Evolutionary conservation across 2,113 vertebrate species (phyloP).

Genomic region (Poicephalus gulielmi): DNA sequence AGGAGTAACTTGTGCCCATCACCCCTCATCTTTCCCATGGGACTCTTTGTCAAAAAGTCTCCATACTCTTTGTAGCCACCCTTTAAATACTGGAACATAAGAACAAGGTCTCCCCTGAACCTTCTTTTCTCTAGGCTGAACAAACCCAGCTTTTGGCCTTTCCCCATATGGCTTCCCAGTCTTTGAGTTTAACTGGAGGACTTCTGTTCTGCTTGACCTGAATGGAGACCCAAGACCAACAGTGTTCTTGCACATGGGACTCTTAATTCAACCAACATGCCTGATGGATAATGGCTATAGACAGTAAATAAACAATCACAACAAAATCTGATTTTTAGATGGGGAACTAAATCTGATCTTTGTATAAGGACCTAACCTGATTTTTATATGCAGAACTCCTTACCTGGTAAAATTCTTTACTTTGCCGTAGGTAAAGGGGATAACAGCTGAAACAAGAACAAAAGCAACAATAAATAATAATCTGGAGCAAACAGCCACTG

Average conservation of each 20-base stretch:
- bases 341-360: background rate
- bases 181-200: background rate
- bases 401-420: background rate
- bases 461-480: background rate
- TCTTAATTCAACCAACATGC: background rate
- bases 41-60: background rate
- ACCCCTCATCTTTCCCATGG: background rate
- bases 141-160: background rate
- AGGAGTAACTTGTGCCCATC: background rate
- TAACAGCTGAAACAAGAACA: background rate
- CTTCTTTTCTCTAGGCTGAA: background rate
- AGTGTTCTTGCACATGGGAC: background rate
- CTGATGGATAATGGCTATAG: background rate
- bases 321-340: background rate
- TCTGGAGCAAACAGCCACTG: background rate
- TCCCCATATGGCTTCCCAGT: background rate
- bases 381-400: background rate
- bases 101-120: background rate
- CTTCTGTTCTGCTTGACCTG: background rate
- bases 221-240: background rate
- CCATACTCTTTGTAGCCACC: background rate
- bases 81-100: background rate
- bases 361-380: background rate
- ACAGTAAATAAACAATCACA: background rate
- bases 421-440: background rate